A percentile compares a stretch with the other conserved stretches of the same genome.
These are phyloP conservation scores for Tetramorium simillimum DNA, from an alignment of 1,140 invertebrate species.

Conservation along the genomic window DNA sequence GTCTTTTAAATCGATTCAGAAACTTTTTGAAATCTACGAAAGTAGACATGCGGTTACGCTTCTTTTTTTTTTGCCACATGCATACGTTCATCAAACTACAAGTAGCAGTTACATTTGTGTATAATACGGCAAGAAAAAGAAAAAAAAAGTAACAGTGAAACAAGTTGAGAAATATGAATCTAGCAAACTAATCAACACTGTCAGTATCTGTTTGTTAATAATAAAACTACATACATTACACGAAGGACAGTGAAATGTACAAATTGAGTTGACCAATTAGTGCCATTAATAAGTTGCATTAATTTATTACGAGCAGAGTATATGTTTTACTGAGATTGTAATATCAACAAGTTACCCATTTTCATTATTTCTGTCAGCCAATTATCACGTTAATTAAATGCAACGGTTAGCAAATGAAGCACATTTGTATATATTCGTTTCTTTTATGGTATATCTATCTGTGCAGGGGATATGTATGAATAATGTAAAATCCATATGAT, in stretches of 20 bases:
- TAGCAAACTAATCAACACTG: not conserved
- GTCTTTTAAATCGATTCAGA: slow-evolving; percentile 51
- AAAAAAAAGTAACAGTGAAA: not conserved
- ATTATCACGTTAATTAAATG: slow-evolving; percentile 56
- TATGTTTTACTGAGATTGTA: slow-evolving; percentile 42
- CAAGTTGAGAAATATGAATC: not conserved
- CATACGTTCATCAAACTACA: not conserved
- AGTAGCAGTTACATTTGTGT: not conserved
- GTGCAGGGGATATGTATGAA: not conserved
- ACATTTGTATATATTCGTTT: slow-evolving; percentile 32
- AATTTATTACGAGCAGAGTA: slow-evolving; percentile 43
- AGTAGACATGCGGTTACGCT: not conserved
- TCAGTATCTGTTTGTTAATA: not conserved
- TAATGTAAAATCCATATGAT: slow-evolving; percentile 15
- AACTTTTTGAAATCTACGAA: slow-evolving; percentile 59
- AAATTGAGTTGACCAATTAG: slow-evolving; percentile 54
- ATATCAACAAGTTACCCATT: slow-evolving; percentile 60
- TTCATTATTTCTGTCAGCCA: slow-evolving; percentile 54
- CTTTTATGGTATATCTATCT: slow-evolving; percentile 2
- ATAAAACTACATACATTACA: slow-evolving; percentile 14
- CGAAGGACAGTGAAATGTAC: slow-evolving; percentile 11
- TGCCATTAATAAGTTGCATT: slow-evolving; percentile 54
- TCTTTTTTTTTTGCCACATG: not conserved
- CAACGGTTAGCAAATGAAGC: slow-evolving; percentile 42
- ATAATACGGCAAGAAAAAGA: not conserved